phyloP scores from a whole-genome alignment of 35 echinoderm and acorn worm genomes.

The Strongylocentrotus purpuratus region DNA sequence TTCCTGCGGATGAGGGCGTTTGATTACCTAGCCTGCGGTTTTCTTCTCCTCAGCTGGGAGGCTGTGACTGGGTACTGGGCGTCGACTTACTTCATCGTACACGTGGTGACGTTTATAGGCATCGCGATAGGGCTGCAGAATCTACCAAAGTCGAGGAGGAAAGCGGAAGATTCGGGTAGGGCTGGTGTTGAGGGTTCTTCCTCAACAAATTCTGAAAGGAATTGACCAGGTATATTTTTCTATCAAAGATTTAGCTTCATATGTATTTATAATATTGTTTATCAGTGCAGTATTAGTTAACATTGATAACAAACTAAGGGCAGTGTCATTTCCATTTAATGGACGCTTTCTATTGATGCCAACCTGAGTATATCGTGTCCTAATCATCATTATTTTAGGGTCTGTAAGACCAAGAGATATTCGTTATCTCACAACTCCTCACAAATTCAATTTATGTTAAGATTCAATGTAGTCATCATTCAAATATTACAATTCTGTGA shows the following conservation, averaged over 20 bases:
- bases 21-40: conserved; percentile 83
- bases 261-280: background rate
- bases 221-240: background rate
- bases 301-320: background rate
- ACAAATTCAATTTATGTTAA: background rate
- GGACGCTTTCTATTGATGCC: background rate
- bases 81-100: conserved; percentile 86
- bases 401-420: background rate
- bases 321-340: background rate
- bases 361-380: background rate
- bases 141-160: conserved; percentile 64
- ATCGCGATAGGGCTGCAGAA: conserved; percentile 59
- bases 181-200: background rate
- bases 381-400: too few species aligned
- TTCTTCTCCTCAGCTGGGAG: conserved; percentile 66
- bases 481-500: background rate
- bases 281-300: background rate
- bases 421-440: background rate
- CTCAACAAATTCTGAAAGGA: background rate
- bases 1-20: conserved; percentile 79
- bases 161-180: conserved; percentile 38
- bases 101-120: conserved; percentile 68
- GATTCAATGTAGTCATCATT: background rate
- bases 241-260: background rate
- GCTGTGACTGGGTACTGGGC: conserved; percentile 72